A percentile compares a stretch with the other conserved stretches of the same genome.
phyloP scores from a whole-genome alignment of 2,888 invertebrate genomes.

The Parnassius smintheus region DNA sequence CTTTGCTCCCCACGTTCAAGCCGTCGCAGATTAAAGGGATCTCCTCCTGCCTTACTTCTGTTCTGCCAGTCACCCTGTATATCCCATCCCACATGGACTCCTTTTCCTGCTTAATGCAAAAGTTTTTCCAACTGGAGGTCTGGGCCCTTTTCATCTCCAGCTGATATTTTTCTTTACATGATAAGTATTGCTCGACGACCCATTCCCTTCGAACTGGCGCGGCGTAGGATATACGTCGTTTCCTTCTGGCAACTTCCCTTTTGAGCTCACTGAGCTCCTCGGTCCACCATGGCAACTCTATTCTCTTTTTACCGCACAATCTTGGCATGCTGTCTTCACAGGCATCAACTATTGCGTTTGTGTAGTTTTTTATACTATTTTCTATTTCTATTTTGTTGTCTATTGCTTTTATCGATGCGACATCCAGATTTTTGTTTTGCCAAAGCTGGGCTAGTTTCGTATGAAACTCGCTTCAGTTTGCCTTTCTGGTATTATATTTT shows the following conservation, averaged over 20 bases:
- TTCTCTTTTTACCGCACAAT: background rate
- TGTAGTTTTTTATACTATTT: background rate
- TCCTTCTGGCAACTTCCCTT: too few species aligned
- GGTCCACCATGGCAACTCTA: constrained; percentile 4
- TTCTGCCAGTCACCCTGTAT: constrained; percentile 2
- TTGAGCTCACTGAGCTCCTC: background rate
- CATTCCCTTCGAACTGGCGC: too few species aligned
- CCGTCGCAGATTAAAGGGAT: constrained; percentile 11
- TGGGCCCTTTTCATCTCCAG: too few species aligned
- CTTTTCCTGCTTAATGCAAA: constrained; percentile 19
- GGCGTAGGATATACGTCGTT: too few species aligned
- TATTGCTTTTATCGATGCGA: too few species aligned
- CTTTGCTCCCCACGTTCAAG: constrained; percentile 4
- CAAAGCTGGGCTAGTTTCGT: background rate
- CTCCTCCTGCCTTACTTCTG: constrained; percentile 14
- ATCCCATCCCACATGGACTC: constrained; percentile 24
- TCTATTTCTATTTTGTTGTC: background rate
- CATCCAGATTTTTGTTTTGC: too few species aligned
- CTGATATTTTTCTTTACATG: too few species aligned
- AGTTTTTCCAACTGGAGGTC: too few species aligned
- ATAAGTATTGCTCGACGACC: too few species aligned
- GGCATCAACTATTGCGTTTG: background rate
- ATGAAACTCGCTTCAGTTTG: background rate
- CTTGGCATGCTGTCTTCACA: background rate
- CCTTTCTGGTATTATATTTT: background rate